Conservation (phyloP, 2,888 invertebrate species). For the Drosophila neotestacea region DNA sequence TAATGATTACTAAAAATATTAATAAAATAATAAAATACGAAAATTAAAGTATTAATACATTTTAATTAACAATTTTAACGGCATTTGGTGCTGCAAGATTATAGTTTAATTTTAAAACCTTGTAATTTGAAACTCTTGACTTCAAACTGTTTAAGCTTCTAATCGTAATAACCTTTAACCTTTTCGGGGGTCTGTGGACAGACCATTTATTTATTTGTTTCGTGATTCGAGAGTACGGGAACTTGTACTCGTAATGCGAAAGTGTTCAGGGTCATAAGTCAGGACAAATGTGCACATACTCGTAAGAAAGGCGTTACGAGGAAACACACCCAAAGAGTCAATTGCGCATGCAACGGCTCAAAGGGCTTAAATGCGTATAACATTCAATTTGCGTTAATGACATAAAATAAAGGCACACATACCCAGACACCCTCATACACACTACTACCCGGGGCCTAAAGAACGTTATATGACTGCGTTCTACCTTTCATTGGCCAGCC, state of each 20-base stretch:
- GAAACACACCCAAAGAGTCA: slow-evolving; percentile 57
- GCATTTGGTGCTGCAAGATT: no score
- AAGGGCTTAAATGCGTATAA: slow-evolving; percentile 71
- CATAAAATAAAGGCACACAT: slow-evolving; percentile 72
- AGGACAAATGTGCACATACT: slow-evolving; percentile 31
- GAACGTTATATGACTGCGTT: slow-evolving; percentile 45
- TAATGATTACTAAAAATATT: no score
- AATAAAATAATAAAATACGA: no score
- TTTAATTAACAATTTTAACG: no score
- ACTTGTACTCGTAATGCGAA: slow-evolving; percentile 21
- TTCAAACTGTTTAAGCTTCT: neutral
- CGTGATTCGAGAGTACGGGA: neutral
- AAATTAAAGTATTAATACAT: no score
- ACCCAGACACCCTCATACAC: slow-evolving; percentile 5
- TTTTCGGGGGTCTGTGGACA: slow-evolving; percentile 2
- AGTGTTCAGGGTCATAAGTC: slow-evolving; percentile 39
- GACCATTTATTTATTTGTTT: slow-evolving; percentile 27
- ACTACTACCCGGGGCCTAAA: slow-evolving; percentile 14
- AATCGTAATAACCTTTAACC: slow-evolving; percentile 12
- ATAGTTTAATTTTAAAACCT: neutral
- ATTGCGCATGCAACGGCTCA: slow-evolving; percentile 77
- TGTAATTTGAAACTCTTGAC: neutral
- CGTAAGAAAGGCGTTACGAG: slow-evolving; percentile 17
- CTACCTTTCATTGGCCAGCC: slow-evolving; percentile 69
- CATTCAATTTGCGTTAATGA: slow-evolving; percentile 80